Base-by-base conservation (phyloP, 2,888 invertebrate genomes). In the Drosophila setosimentum region DNA sequence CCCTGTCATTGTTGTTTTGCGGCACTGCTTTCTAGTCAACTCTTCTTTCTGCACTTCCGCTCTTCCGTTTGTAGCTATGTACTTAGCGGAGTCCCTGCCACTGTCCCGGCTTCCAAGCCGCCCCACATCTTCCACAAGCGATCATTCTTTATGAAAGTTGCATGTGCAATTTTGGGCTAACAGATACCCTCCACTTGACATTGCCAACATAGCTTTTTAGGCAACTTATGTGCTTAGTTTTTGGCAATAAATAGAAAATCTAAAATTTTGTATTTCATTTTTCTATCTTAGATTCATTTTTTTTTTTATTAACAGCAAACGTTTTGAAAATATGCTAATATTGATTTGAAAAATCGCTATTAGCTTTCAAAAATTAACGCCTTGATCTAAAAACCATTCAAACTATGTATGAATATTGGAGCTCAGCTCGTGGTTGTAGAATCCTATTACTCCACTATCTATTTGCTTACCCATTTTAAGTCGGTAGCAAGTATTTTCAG, bases 21-120 rank as follows among this genome's bases (percentile, higher is more conserved):
- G 30, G 61, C 24, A 37, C 57, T 49, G 33, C 33, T 30, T 35
- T 49, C 29, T 49, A 24, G 42, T 50, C 54, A 40, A 21, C 69
- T 18, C 69, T 74, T 18, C 69, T 57, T 37, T 27, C 50, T 13
- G 72, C 73, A 77, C 64, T 76, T 76, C 64, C 76, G 63, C 33
- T 49, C 73, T 77, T 76, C 77, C 73, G 77, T 35, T 68, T 48
- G 37, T 29, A 21, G 40, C 40, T 11, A 32, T 21, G 29, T 35
- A 59, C 24, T 40, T 40, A 30, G 18, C 24, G 21, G 16, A 27
- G n/a, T 59, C 30, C 30, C 35, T 29, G 54, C 2, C 4, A n/a
- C 5, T n/a, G 33, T 33, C 29, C 16, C 27, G 27, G 8, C 5
- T 33, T 7, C 21, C 16, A 2, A 11, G n/a, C 11, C 40, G 11